Evolutionary conservation across 2,888 invertebrate species (phyloP), one percentile per base, ranked within the genome.

Genomic region (Thymelicus sylvestris): DNA sequence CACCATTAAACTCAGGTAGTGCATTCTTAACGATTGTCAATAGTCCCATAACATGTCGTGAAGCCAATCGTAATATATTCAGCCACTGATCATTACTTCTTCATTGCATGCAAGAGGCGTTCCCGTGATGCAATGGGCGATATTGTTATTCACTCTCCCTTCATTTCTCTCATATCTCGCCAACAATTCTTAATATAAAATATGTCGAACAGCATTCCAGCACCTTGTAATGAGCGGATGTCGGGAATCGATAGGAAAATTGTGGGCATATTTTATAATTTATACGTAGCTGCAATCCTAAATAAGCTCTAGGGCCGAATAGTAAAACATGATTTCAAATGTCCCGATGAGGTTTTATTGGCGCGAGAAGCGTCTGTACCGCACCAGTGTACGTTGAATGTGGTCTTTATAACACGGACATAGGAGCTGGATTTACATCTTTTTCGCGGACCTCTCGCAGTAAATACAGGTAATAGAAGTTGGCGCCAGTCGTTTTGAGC

Each of bases 161-260:
- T 81, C 84, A 82, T 81, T 76, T 76, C 75, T 75, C 70, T 72
- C 70, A 72, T 73, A 67, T 67, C 68, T 78, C 81, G 80, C 82
- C 79, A 83, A 85, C 85, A 84, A 85, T 87, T 85, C 83, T 84
- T 86, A 86, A 84, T 85, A 86, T 85, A 87, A 87, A 87, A 88
- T 89, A 87, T 89, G 86, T 87, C 86, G 84, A 85, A 88, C 90
- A 89, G 88, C 91, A 92, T 91, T 90, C 91, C 89, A 84, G 80
- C 86, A 86, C 86, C 88, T 87, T 91, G 91, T 91, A 92, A 91
- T 90, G 90, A 92, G 88, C 90, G 90, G 91, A 90, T 88, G 91
- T 90, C 89, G 88, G 86, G 90, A 84, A 90, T 88, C 89, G 91
- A 92, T 90, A 90, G 89, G 88, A 83, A 89, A 90, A 90, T 89